Conservation (phyloP, 1,140 invertebrate genomes). For the Lucilia cuprina region DNA sequence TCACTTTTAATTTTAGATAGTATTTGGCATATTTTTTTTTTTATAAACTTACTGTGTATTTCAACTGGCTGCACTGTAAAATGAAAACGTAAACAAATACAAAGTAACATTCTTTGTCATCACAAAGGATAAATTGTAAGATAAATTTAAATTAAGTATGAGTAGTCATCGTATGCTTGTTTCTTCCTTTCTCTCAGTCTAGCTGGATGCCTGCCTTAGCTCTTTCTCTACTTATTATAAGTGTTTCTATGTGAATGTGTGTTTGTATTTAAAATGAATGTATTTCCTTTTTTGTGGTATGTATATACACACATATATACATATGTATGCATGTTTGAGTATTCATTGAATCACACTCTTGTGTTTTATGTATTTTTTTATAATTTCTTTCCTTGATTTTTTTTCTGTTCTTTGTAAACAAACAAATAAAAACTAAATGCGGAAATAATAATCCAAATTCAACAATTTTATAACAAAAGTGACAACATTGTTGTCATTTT, state of each 20-base stretch:
- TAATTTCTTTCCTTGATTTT: neutral
- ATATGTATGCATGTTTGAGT: neutral
- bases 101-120: neutral
- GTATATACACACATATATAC: no score
- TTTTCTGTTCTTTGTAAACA: neutral
- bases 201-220: neutral
- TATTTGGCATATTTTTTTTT: no score
- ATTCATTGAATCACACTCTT: no score
- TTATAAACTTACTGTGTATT: no score
- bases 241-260: neutral
- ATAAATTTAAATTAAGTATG: neutral
- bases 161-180: neutral
- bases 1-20: no score
- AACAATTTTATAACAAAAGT: slow-evolving; percentile 14
- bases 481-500: slow-evolving; percentile 25
- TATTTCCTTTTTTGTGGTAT: neutral
- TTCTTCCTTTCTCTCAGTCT: neutral
- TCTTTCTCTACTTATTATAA: no score
- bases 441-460: slow-evolving; percentile 31
- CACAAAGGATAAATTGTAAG: neutral
- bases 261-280: neutral
- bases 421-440: neutral
- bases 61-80: neutral
- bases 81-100: neutral
- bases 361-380: neutral